Percentiles rank a stretch among this genome's conserved stretches.
These are phyloP conservation scores for Hydrochoerus hydrochaeris DNA, from an alignment of 2,113 vertebrate genomes.

Conservation along the genomic window DNA sequence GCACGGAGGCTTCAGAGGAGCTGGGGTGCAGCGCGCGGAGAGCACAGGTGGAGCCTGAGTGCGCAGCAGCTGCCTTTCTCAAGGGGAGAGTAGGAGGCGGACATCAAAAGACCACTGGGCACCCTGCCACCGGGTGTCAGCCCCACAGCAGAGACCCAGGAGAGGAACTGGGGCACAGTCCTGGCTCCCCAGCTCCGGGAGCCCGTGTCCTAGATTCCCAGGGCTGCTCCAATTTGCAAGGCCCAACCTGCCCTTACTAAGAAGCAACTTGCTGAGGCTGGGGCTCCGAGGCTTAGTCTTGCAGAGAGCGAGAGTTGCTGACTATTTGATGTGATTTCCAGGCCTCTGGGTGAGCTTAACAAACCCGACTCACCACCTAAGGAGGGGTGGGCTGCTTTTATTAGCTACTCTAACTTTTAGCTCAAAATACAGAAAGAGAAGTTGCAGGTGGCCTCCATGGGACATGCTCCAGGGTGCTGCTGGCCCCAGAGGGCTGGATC, in stretches of 20 bases:
- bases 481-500: neutral
- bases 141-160: too few relatives aligned
- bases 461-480: neutral
- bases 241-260: neutral
- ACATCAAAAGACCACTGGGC: neutral
- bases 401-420: slow-evolving; percentile 10
- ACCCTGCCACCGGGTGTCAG: neutral
- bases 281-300: neutral
- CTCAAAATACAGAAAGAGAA: neutral
- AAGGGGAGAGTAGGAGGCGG: neutral
- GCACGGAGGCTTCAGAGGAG: neutral
- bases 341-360: neutral
- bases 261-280: neutral
- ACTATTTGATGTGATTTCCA: neutral
- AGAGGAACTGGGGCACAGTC: slow-evolving; percentile 7
- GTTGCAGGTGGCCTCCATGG: neutral
- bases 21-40: too few relatives aligned
- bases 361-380: neutral
- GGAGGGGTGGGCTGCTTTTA: neutral
- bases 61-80: neutral
- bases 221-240: neutral
- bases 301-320: neutral
- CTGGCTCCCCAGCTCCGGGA: neutral
- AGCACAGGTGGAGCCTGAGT: neutral
- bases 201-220: neutral